These are phyloP conservation scores for Drosophila mimica DNA, from an alignment of 2,888 invertebrate genomes.

Conservation along the genomic window DNA sequence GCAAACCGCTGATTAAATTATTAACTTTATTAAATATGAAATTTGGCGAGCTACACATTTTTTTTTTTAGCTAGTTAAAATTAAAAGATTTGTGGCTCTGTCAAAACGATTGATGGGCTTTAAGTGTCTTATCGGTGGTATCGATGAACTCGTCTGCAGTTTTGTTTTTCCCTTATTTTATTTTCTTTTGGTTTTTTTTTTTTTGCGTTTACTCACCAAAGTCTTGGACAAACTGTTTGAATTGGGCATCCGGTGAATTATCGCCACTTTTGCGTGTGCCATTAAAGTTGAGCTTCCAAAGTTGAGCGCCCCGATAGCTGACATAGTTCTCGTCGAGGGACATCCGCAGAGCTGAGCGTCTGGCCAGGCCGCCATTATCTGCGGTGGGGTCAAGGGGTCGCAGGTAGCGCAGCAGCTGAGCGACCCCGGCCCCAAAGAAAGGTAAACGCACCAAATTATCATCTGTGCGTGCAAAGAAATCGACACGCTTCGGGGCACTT, in stretches of 20 bases:
- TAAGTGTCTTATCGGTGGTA: constrained; percentile 4
- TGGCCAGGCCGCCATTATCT: constrained; percentile 33
- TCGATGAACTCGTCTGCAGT: neutral
- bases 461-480: constrained; percentile 35
- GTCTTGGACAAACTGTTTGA: constrained; percentile 69
- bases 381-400: constrained; percentile 56
- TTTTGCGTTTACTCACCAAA: constrained; percentile 70
- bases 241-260: constrained; percentile 44
- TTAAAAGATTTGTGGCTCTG: neutral
- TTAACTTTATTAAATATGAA: neutral
- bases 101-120: constrained; percentile 16
- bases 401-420: constrained; percentile 73
- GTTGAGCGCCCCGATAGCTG: constrained; percentile 78
- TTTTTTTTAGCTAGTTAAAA: neutral
- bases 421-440: constrained; percentile 77
- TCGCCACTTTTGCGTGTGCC: constrained; percentile 55
- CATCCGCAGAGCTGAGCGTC: constrained; percentile 76
- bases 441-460: constrained; percentile 57
- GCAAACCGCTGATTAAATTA: neutral
- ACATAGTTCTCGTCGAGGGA: constrained; percentile 80
- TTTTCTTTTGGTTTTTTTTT: neutral
- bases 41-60: neutral
- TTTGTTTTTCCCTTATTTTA: neutral
- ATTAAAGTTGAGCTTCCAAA: constrained; percentile 81
- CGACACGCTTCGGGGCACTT: constrained; percentile 1